Percentiles rank a stretch among this genome's conserved stretches.
These are phyloP conservation scores for Lasioglossum vierecki DNA, from an alignment of 2,888 invertebrate genomes.

Conservation along the genomic window DNA sequence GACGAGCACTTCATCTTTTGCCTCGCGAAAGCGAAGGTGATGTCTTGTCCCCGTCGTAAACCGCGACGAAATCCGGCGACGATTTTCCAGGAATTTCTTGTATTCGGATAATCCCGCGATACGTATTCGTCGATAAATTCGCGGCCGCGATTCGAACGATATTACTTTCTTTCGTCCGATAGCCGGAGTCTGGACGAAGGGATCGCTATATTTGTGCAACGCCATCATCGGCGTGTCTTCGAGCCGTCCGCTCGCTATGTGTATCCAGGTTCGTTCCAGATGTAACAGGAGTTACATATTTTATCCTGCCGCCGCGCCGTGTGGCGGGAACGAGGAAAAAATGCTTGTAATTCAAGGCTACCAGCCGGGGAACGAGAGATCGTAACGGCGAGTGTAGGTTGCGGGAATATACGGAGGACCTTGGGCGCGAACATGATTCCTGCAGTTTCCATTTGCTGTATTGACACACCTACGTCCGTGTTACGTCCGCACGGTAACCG, in stretches of 20 bases:
- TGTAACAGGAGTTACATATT: constrained; percentile 67
- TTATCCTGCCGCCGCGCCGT: constrained; percentile 51
- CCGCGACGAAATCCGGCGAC: background rate
- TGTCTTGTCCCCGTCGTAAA: background rate
- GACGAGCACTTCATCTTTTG: constrained; percentile 49
- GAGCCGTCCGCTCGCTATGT: constrained; percentile 18
- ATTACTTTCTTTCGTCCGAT: background rate
- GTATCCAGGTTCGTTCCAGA: constrained; percentile 63
- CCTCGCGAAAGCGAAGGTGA: constrained; percentile 47
- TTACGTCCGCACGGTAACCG: constrained; percentile 54
- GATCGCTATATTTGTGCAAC: constrained; percentile 45
- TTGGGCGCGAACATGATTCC: constrained; percentile 57
- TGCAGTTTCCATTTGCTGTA: constrained; percentile 56
- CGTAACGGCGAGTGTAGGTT: constrained; percentile 59
- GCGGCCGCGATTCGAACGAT: constrained; percentile 6
- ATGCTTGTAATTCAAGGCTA: constrained; percentile 65
- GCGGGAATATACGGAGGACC: constrained; percentile 50
- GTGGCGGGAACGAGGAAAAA: constrained; percentile 27
- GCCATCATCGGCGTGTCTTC: constrained; percentile 33
- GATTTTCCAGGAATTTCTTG: constrained; percentile 25
- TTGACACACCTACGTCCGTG: constrained; percentile 62
- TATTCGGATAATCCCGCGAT: constrained; percentile 40
- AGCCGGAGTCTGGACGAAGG: background rate
- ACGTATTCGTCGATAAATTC: constrained; percentile 46
- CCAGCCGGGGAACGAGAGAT: constrained; percentile 23